Conservation (phyloP, 2,113 vertebrate species). For the Carlito syrichta region DNA sequence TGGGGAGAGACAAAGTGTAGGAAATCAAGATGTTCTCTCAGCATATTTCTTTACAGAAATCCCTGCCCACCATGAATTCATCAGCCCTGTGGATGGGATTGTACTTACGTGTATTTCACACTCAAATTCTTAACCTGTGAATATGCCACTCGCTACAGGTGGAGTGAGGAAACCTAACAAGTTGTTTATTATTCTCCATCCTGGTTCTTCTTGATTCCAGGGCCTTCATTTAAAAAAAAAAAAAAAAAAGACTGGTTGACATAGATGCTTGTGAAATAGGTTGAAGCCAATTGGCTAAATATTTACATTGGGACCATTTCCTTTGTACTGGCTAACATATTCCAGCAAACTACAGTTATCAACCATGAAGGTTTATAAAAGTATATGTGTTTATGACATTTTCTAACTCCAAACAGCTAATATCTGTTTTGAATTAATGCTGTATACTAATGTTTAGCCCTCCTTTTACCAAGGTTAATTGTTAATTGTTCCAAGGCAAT, state of each 20-base stretch:
- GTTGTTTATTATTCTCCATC: not conserved
- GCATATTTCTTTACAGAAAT: not conserved
- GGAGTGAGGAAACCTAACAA: not conserved
- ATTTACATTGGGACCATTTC: conserved; percentile 24
- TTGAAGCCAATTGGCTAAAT: conserved; percentile 19
- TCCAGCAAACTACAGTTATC: conserved; percentile 20
- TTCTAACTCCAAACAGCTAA: conserved; percentile 44
- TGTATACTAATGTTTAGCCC: conserved; percentile 40
- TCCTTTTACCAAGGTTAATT: conserved; percentile 65
- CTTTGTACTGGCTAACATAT: not conserved
- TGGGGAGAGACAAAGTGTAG: not conserved
- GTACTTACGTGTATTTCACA: not conserved
- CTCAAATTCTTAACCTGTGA: not conserved
- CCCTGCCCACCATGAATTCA: rapidly evolving
- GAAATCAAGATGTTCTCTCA: not conserved
- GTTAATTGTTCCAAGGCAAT: conserved; percentile 68
- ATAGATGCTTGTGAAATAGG: not conserved
- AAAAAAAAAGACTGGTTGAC: not conserved
- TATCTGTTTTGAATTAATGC: conserved; percentile 51
- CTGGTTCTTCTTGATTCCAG: not conserved
- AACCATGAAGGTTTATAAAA: not conserved
- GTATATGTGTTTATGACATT: conserved; percentile 28
- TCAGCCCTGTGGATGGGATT: not conserved
- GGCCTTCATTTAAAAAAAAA: not conserved
- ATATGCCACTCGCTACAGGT: not conserved